A percentile compares a stretch with the other conserved stretches of the same genome.
These are phyloP conservation scores for Poecilia wingei DNA, from an alignment of 2,797 vertebrate species.

Conservation along the genomic window DNA sequence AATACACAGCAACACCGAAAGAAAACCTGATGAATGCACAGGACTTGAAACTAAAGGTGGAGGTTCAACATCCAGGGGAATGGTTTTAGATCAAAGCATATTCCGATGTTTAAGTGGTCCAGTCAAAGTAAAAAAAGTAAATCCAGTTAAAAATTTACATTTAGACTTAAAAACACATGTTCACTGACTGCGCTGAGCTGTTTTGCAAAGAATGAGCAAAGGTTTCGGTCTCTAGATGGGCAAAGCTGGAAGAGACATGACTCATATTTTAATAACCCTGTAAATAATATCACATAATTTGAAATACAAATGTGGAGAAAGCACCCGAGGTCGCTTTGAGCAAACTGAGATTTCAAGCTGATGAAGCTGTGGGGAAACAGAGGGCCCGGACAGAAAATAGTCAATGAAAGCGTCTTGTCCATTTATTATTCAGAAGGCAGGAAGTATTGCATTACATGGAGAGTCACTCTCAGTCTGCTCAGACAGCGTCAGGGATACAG, in stretches of 20 bases:
- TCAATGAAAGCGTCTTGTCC: slow-evolving; percentile 57
- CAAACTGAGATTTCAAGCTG: slow-evolving; percentile 34
- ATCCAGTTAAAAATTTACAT: neutral
- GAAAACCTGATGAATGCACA: neutral
- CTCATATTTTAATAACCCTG: neutral
- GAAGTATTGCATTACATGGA: slow-evolving; percentile 71
- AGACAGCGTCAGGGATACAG: neutral
- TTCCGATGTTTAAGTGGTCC: neutral
- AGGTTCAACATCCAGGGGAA: neutral
- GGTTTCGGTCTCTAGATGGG: neutral
- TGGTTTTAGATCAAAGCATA: neutral
- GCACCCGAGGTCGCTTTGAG: slow-evolving; percentile 12
- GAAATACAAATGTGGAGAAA: neutral
- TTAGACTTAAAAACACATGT: neutral
- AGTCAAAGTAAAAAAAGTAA: neutral
- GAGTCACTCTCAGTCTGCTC: neutral
- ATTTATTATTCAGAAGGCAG: slow-evolving; percentile 81
- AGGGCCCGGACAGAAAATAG: slow-evolving; percentile 38
- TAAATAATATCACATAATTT: neutral
- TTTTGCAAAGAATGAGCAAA: neutral
- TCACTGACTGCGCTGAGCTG: neutral
- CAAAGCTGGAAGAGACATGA: neutral
- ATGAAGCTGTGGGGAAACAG: slow-evolving; percentile 28
- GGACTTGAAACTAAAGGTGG: neutral
- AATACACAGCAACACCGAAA: neutral